Conservation (phyloP, 2,888 invertebrate species). For the Netelia melanura region DNA sequence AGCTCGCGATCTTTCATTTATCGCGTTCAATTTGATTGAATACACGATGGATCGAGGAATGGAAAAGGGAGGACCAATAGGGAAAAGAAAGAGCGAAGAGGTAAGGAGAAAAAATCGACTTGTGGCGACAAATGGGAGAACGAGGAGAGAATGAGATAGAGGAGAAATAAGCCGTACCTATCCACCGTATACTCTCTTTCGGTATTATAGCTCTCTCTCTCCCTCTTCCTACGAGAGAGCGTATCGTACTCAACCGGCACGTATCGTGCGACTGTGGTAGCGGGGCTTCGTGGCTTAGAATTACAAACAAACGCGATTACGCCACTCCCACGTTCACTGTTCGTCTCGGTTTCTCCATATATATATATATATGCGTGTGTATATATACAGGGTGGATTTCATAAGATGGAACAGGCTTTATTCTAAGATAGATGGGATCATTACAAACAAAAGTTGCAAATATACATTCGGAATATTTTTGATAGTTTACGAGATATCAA, state of each 20-base stretch:
- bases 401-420: too few species aligned
- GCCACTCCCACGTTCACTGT: constrained; percentile 66
- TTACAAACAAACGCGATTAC: constrained; percentile 82
- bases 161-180: constrained; percentile 11
- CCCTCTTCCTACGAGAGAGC: constrained; percentile 20
- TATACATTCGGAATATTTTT: too few species aligned
- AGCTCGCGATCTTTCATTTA: background rate
- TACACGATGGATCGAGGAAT: background rate
- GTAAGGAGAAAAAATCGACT: constrained; percentile 10
- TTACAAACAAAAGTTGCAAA: too few species aligned
- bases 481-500: too few species aligned
- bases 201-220: background rate
- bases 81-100: background rate
- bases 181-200: constrained; percentile 5
- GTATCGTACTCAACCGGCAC: constrained; percentile 42
- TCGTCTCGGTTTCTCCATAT: constrained; percentile 27
- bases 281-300: constrained; percentile 81
- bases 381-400: background rate
- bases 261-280: constrained; percentile 51
- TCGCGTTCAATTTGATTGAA: constrained; percentile 22
- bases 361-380: background rate
- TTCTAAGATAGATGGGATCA: too few species aligned
- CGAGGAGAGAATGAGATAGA: background rate
- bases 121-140: constrained; percentile 38
- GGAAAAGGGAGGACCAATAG: background rate